Evolutionary conservation across 2,113 vertebrate species (phyloP).

Genomic region (Neolamprologus cancellatus): DNA sequence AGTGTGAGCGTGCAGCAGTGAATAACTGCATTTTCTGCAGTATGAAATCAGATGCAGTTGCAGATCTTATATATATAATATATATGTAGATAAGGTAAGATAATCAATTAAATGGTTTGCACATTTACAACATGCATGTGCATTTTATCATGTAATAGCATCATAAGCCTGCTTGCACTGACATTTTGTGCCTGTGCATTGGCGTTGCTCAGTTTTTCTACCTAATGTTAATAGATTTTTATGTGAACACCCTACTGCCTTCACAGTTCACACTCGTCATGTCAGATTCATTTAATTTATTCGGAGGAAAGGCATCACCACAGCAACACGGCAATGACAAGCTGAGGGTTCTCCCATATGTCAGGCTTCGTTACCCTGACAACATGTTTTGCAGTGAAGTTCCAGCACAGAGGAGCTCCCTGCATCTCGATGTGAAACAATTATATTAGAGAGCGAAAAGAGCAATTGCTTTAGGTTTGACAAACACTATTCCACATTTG

Average conservation of each 20-base stretch:
- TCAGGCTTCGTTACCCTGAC: conserved; percentile 39
- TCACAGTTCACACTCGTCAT: background rate
- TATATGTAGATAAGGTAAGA: background rate
- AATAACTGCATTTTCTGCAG: background rate
- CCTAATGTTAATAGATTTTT: background rate
- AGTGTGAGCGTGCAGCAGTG: fast-evolving
- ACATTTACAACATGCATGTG: background rate
- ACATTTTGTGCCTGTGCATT: background rate
- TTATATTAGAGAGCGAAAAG: background rate
- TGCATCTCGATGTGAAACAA: background rate
- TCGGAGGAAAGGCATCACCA: background rate
- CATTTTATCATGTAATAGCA: background rate
- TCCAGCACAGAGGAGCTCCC: conserved; percentile 28
- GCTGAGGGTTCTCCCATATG: conserved; percentile 22
- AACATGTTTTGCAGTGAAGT: conserved; percentile 25
- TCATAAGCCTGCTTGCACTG: background rate
- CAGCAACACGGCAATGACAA: conserved; percentile 12
- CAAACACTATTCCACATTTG: background rate
- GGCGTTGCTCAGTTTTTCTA: background rate
- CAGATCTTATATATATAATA: background rate
- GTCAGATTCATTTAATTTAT: background rate
- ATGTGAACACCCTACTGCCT: background rate
- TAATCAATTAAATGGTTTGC: background rate
- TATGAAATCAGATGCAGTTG: background rate
- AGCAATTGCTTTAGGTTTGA: background rate